Base-by-base conservation (phyloP, 2,113 vertebrate species). In the Actenoides hombroni region DNA sequence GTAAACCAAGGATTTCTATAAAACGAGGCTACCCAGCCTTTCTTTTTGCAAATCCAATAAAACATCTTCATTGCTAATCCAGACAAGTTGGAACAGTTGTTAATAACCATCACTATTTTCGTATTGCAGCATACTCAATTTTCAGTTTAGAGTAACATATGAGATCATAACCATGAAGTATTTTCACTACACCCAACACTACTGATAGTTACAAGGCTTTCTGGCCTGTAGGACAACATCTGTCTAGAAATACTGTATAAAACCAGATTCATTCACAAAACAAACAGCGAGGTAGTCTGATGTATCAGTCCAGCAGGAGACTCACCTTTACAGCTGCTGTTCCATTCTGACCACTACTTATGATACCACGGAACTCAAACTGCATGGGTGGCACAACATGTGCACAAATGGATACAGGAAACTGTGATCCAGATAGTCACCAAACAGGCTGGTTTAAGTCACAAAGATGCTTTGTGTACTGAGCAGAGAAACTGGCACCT, bases 141-240 rank as follows among this genome's bases (percentile, higher is more conserved):
- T 87, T 67, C 21, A 65, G 9, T n/a, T 90, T 26, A 16, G 9
- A 23, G 9, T 37, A 61, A 53, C 25, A 4, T 1, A 4, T 1
- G 39, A 74, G 37, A 12, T 44, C 13, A 18, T 21, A 83, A 5
- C 63, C 21, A 7, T 13, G 2, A 51, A 54, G 46, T 4, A 26
- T 2, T 0, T 31, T 56, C 4, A 2, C 29, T 13, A 49, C 31
- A 13, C 26, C 28, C 48, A 25, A 10, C 15, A 5, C 6, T 23
- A 13, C 3, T 49, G 33, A 46, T 1, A 11, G 48, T 24, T 24
- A 16, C 28, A 2, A 35, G 31, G 46, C 16, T 17, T 46, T 48
- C 75, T 16, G 40, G 65, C 40, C 42, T 46, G 33, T 5, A 56
- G 28, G 53, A 23, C 60, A 49, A 28, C 10, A 5, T 11, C 31